Evolutionary conservation across 1,140 invertebrate species (phyloP), one percentile per base, ranked within the genome.

Genomic region (Marisa cornuarietis): DNA sequence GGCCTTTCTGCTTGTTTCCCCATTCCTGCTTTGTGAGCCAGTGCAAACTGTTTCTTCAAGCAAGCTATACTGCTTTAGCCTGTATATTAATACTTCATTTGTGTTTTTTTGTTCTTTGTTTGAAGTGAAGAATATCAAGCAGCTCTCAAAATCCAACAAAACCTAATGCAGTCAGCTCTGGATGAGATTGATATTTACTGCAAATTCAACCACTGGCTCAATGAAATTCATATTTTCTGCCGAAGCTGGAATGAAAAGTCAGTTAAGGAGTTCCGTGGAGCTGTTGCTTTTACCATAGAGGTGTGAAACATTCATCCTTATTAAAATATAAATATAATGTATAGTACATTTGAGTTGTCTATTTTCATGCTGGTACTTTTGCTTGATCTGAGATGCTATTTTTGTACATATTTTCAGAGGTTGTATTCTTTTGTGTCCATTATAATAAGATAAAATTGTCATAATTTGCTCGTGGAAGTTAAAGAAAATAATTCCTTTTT

Each of bases 151-250:
- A 72, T 81, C 3, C 82, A 86, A 42, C 81, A 76, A 42, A 66
- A 81, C 7, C 71, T 90, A 31, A 83, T 90, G 73, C 71, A 80
- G 26, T 77, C 79, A 61, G 85, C 88, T 8, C 74, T 88, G 18
- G 84, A 87, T 20, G 90, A 91, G 71, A 83, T 91, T n/a, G 85
- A 88, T 20, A 74, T 81, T 9, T 91, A 88, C 83, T 90, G 88
- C 83, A 82, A 88, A 52, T 80, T 83, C 31, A 88, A 89, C 72
- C 80, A 81, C 16, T 91, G 90, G 90, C 76, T 91, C 13, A 85
- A 86, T 80, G 90, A 90, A 61, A 90, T 91, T 54, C 85, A 88
- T 68, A 65, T 81, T 49, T 91, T 87, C 82, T 88, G 88, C 81
- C 82, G 81, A 24, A 85, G 85, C 24, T 91, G 90, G 90, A 89